Evolutionary conservation across 2,113 vertebrate genomes (phyloP).

Genomic region (Barbus barbus): DNA sequence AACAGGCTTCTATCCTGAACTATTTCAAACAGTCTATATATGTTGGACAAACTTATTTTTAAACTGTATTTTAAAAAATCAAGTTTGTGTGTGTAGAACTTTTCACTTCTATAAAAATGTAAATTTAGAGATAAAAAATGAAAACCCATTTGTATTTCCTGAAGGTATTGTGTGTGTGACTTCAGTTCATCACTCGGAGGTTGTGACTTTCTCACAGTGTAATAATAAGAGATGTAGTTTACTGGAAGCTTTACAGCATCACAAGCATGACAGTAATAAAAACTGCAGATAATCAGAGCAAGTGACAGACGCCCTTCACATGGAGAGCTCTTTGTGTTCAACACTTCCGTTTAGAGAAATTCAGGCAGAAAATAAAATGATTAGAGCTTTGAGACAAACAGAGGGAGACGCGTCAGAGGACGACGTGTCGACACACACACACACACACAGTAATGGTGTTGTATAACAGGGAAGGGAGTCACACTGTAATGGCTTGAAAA

Average conservation of each 20-base stretch:
- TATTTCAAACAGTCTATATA: too few relatives aligned
- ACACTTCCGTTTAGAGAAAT: slow-evolving; percentile 78
- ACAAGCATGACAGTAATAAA: background rate
- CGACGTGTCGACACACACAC: too few relatives aligned
- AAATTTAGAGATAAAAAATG: background rate
- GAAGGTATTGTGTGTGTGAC: background rate
- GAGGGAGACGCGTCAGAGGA: slow-evolving; percentile 66
- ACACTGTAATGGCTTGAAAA: background rate
- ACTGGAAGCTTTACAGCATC: background rate
- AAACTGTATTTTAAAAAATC: too few relatives aligned
- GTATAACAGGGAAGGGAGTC: background rate
- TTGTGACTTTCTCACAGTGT: background rate
- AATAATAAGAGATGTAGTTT: background rate
- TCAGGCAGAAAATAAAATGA: slow-evolving; percentile 84
- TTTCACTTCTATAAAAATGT: background rate
- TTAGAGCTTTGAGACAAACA: slow-evolving; percentile 73
- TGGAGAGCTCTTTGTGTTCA: slow-evolving; percentile 64
- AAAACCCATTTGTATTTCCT: background rate
- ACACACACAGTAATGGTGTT: background rate
- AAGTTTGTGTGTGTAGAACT: too few relatives aligned
- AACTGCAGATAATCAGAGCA: too few relatives aligned
- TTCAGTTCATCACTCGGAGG: background rate
- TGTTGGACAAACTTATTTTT: background rate
- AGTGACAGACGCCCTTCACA: background rate
- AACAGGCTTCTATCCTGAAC: too few relatives aligned